phyloP scores from a whole-genome alignment of 2,888 invertebrate species.

The Adelognathus sp. region DNA sequence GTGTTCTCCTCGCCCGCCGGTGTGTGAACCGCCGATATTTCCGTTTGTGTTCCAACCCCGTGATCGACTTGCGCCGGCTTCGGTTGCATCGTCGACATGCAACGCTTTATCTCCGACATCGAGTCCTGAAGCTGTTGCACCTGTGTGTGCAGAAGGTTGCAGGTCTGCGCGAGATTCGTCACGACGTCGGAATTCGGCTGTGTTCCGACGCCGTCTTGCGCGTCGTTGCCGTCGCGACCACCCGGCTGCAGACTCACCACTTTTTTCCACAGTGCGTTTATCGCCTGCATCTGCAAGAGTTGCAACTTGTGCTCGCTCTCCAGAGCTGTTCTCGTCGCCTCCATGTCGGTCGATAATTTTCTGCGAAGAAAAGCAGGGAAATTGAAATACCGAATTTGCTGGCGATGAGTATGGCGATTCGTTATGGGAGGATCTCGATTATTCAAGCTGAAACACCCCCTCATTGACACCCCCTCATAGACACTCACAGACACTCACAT shows the following conservation, averaged over 20 bases:
- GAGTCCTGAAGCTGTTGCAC: constrained; percentile 90
- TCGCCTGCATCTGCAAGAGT: constrained; percentile 94
- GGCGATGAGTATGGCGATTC: too few relatives aligned
- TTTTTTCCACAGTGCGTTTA: constrained; percentile 94
- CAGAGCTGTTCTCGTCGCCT: constrained; percentile 91
- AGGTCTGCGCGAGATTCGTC: constrained; percentile 89
- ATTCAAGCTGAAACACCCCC: too few relatives aligned
- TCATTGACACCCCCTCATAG: too few relatives aligned
- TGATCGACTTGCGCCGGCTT: constrained; percentile 75
- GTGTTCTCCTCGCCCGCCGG: constrained; percentile 82
- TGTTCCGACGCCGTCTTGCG: constrained; percentile 69
- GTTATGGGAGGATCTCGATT: too few relatives aligned
- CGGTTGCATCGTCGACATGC: constrained; percentile 83
- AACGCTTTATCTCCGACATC: constrained; percentile 90
- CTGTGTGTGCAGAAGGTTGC: constrained; percentile 88
- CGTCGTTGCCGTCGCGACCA: constrained; percentile 67
- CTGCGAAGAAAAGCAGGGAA: constrained; percentile 79
- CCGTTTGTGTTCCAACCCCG: constrained; percentile 89
- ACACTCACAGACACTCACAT: too few relatives aligned
- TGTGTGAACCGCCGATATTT: constrained; percentile 90
- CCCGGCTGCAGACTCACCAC: constrained; percentile 87
- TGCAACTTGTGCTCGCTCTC: constrained; percentile 93
- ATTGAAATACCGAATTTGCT: too few relatives aligned
- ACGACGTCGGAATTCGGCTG: constrained; percentile 85
- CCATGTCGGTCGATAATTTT: constrained; percentile 91